Evolutionary conservation across 2,888 invertebrate species (phyloP), one percentile per base, ranked within the genome.

Genomic region (Acleris sparsana): DNA sequence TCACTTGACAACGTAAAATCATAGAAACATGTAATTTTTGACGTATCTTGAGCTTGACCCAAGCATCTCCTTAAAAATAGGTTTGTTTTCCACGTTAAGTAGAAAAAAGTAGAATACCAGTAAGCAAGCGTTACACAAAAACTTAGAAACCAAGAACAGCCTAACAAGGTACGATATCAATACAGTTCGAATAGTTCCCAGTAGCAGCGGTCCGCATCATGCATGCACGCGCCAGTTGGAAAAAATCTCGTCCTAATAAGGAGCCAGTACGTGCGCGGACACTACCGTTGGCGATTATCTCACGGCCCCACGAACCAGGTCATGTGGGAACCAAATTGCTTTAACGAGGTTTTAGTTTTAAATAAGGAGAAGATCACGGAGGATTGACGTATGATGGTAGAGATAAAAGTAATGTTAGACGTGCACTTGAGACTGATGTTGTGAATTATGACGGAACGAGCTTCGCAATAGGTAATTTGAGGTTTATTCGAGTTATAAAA

Each of bases 271-370:
- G 89, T 88, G 89, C 80, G 80, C 75, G 86, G 85, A 85, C 87
- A 88, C 86, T 85, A 85, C 88, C 83, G 87, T 82, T 82, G 75
- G 88, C 89, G 89, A 89, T 88, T 88, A 89, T 91, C 90, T 89
- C 90, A 90, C 89, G 90, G 88, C 86, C 84, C 75, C 74, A 74
- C 73, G 79, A 86, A 85, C 82, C 85, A 82, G 88, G 89, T 89
- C 89, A 89, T 81, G 85, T 84, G 88, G 82, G 87, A 88, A 86
- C 82, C 77, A 80, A 88, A 85, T 82, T 81, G 82, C 82, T 75
- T 73, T 83, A 83, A 84, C 82, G 79, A 80, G 39, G 39, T 39
- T 39, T 76, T 72, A 79, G 77, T 75, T 80, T 80, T 79, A 80
- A 80, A 82, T 80, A 82, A 78, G 69, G 75, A 77, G 73, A 70